Base-by-base conservation (phyloP, 1,140 invertebrate species). In the Drosophila kikkawai region DNA sequence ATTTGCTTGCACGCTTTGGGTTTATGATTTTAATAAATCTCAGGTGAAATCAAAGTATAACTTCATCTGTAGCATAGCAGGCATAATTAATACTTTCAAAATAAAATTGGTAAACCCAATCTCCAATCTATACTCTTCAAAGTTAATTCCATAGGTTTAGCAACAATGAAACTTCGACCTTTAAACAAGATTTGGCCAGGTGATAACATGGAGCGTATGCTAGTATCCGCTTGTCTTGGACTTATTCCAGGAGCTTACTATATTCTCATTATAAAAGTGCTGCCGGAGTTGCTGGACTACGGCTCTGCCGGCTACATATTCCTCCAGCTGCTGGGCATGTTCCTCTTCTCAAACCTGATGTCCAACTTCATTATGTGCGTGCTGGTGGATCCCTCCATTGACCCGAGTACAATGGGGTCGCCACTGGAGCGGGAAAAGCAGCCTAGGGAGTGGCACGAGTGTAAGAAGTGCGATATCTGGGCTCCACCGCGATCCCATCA, bases 281-380 rank as follows among this genome's bases (percentile, higher is more conserved):
- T 64, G 12, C 51, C 51, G 26, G 53, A 19, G 26, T 6, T 64
- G 36, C n/a, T 58, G 26, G 60, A 64, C 6, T 64, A 41, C 13
- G 51, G 60, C 8, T 12, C 51, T 8, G n/a, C 60, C 2, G 34
- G n/a, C 9, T 39, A 64, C 17, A 59, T 59, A 59, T 32, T 59
- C 9, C 7, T 59, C 7, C 12, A 17, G 26, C 12, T 58, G 5
- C 26, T 64, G 36, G 36, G 8, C 0, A 1, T 19, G n/a, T 64
- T 64, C 0, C 34, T 58, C 13, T 19, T 58, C 8, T 15, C 7
- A 2, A 64, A 64, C 4, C 9, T 64, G 9, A 29, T 64, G 60
- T 59, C 60, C 3, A 64, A 64, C 53, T 59, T 19, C 13, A 4
- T 59, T 1, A 59, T 64, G 60, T 64, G 60, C 36, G 0, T 64